These are phyloP conservation scores for Xestia xanthographa DNA, from an alignment of 2,888 invertebrate species.

Conservation along the genomic window DNA sequence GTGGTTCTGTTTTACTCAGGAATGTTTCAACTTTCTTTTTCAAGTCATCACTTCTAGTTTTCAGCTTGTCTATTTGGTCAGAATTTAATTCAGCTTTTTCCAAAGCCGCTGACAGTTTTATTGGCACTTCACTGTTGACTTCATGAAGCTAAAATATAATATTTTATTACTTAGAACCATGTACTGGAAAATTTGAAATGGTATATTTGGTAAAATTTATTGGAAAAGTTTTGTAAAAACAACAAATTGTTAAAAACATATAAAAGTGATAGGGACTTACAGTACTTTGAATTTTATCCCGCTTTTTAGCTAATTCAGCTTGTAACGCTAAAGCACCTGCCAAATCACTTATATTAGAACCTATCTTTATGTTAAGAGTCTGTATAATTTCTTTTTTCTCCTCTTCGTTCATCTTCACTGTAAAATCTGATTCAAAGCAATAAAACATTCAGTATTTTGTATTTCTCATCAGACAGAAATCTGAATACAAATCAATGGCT, in stretches of 20 bases:
- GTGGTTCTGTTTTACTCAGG: conserved; percentile 81
- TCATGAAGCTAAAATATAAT: conserved; percentile 89
- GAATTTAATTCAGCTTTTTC: conserved; percentile 91
- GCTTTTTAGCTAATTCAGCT: conserved; percentile 76
- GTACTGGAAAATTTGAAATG: background rate
- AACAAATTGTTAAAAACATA: background rate
- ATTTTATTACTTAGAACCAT: background rate
- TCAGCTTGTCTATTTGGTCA: conserved; percentile 86
- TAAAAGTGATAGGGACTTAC: conserved; percentile 71
- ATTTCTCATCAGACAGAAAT: conserved; percentile 26
- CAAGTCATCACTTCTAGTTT: conserved; percentile 86
- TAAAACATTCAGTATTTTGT: conserved; percentile 29
- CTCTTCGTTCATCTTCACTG: conserved; percentile 72
- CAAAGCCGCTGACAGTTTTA: conserved; percentile 92
- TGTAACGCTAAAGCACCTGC: conserved; percentile 75
- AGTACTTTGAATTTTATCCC: conserved; percentile 76
- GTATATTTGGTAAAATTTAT: background rate
- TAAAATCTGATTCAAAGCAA: conserved; percentile 7
- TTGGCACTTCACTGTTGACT: conserved; percentile 91
- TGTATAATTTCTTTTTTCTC: conserved; percentile 87
- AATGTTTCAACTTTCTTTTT: conserved; percentile 83
- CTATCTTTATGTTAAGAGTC: conserved; percentile 82
- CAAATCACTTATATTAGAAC: conserved; percentile 83
- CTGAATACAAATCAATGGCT: conserved; percentile 14
- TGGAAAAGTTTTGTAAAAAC: no score